Evolutionary conservation across 2,113 vertebrate species (phyloP), one percentile per base, ranked within the genome.

Genomic region (Aleadryas rufinucha): DNA sequence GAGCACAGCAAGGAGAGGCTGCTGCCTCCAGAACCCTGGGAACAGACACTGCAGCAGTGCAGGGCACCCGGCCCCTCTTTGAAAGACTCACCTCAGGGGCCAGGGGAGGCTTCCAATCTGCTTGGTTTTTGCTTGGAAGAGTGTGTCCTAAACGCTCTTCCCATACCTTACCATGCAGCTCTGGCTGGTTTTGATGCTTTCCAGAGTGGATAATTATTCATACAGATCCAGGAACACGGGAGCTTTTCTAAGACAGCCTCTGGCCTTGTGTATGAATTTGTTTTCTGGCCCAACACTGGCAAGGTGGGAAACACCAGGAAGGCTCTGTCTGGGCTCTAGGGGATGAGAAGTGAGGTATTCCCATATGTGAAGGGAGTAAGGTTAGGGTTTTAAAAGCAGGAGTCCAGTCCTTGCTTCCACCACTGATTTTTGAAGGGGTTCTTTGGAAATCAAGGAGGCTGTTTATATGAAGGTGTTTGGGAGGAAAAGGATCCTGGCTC

Each of bases 31-130:
- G 7, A 9, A 3, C 11, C 64, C 27, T 1, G 0, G 4, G 3
- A 20, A 11, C 2, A 1, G 23, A 5, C 17, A 7, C 44, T 35
- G 37, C 47, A 42, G 21, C 0, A 7, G 22, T 10, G 74, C n/a
- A 27, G 64, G n/a, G 52, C 0, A 0, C 20, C 35, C 0, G 0
- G 2, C 20, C 27, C 28, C 31, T 35, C 44, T 75, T 42, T 14
- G 11, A 60, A 56, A 44, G 11, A 37, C 28, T 28, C 23, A 21
- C 13, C 16, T 44, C 31, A 44, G 37, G 14, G 57, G 3, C 16
- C 59, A 2, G 23, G 9, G 2, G 2, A 41, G 5, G 76, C 90
- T 66, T 8, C n/a, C 13, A n/a, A 0, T 28, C 21, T 82, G 35
- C 27, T 59, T 68, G 35, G 5, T 2, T 71, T 85, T 52, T 49